Evolutionary conservation across 1,140 invertebrate genomes (phyloP), one percentile per base, ranked within the genome.

Genomic region (Palaemon carinicauda): DNA sequence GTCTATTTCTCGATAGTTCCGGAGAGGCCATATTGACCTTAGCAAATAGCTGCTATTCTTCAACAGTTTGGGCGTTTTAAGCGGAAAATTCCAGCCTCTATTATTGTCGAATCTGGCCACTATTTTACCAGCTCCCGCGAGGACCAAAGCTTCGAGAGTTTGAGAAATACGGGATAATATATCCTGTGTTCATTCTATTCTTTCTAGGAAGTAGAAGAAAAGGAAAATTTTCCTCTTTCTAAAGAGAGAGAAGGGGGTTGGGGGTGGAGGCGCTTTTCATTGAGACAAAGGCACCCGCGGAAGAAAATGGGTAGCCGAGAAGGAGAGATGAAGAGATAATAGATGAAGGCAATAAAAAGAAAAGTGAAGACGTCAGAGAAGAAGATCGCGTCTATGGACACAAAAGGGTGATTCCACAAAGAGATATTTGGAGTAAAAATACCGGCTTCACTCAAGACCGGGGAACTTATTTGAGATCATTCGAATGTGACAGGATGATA

Each of bases 11-110:
- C 41, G 41, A 81, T 65, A 69, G 54, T 69, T 81, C 80, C 60
- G 41, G 56, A n/a, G 21, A 17, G 21, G 41, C 27, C 80, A 81
- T 81, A 81, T 81, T 81, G 80, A 81, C 80, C 65, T 69, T 81
- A 69, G 56, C 21, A 81, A 81, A 81, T 81, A 81, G 80, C 31
- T n/a, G 56, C 56, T 33, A 81, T 81, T 81, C 56, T 81, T 71
- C 56, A 51, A 17, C 65, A 69, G 65, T 69, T 69, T 69, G 65
- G 65, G 65, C 65, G 21, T 69, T 69, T 69, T 69, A 69, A 41
- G 65, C 65, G 65, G 65, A 69, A 31, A 69, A 69, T 69, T 21
- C 65, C 21, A 21, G 65, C 65, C 29, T 19, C 29, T 69, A 69
- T 69, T 69, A 69, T 69, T 69, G 65, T 69, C 65, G 24, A 31